Conservation (phyloP, 2,888 invertebrate genomes). For the Oscheius sp. region DNA sequence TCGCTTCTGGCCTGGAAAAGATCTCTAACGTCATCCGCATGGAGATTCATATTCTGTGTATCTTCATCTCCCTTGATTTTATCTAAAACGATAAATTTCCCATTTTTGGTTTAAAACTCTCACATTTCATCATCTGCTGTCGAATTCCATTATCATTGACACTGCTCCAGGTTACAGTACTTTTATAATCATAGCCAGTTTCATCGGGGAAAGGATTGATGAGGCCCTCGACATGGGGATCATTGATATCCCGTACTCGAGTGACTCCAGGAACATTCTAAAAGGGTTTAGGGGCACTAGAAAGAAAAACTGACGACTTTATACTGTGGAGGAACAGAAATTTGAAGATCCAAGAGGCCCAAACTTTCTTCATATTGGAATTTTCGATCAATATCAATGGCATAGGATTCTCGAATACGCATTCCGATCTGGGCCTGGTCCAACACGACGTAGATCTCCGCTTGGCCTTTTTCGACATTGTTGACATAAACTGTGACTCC, state of each 20-base stretch:
- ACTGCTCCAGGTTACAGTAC: slow-evolving; percentile 29
- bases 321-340: slow-evolving; percentile 63
- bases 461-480: slow-evolving; percentile 65
- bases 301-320: slow-evolving; percentile 46
- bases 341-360: slow-evolving; percentile 64
- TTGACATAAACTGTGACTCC: slow-evolving; percentile 70
- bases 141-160: slow-evolving; percentile 33
- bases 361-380: slow-evolving; percentile 58
- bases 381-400: slow-evolving; percentile 60
- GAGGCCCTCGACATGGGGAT: slow-evolving; percentile 38
- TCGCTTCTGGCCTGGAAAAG: slow-evolving; percentile 42
- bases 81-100: slow-evolving; percentile 4
- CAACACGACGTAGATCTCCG: slow-evolving; percentile 68
- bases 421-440: slow-evolving; percentile 67
- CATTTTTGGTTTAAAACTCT: neutral
- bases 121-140: slow-evolving; percentile 25
- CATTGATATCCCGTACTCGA: slow-evolving; percentile 7
- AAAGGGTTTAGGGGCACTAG: neutral
- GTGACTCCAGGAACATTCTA: slow-evolving; percentile 1
- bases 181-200: neutral
- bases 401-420: slow-evolving; percentile 58
- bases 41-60: slow-evolving; percentile 34
- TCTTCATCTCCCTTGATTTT: slow-evolving; percentile 38
- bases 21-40: slow-evolving; percentile 37
- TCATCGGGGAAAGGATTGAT: slow-evolving; percentile 39